These are phyloP conservation scores for Caenorhabditis japonica DNA, from an alignment of 2,888 invertebrate genomes.

Conservation along the genomic window DNA sequence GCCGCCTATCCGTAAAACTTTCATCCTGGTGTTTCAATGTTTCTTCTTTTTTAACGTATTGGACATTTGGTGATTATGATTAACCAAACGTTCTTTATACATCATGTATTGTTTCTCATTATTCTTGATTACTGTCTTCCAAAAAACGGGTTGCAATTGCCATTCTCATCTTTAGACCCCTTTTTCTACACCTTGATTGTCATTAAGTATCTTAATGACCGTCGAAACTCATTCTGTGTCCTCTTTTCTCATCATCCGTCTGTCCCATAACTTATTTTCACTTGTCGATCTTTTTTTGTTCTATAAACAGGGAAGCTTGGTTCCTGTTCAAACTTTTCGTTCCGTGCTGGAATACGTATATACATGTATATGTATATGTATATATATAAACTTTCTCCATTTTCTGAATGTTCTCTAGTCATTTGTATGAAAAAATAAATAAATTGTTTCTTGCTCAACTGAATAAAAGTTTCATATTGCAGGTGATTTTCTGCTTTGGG, in stretches of 20 bases:
- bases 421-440: conserved; percentile 11
- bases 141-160: conserved; percentile 31
- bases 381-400: not conserved
- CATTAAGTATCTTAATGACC: not conserved
- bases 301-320: too few species aligned
- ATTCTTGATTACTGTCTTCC: conserved; percentile 11
- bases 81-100: too few species aligned
- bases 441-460: not conserved
- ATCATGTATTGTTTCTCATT: too few species aligned
- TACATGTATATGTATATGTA: too few species aligned
- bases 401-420: conserved; percentile 24
- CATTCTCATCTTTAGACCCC: conserved; percentile 32
- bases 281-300: conserved; percentile 5
- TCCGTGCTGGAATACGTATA: conserved; percentile 7
- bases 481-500: conserved; percentile 4
- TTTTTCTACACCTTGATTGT: not conserved
- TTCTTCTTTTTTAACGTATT: conserved; percentile 20
- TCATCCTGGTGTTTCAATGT: conserved; percentile 30
- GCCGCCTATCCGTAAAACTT: conserved; percentile 1
- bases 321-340: not conserved
- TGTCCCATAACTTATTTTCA: conserved; percentile 35
- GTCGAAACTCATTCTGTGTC: not conserved
- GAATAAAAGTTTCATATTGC: not conserved
- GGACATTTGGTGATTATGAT: too few species aligned
- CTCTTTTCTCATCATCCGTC: conserved; percentile 7